These are phyloP conservation scores for Acyrthosiphon pisum DNA, from an alignment of 1,140 invertebrate species.

Conservation along the genomic window DNA sequence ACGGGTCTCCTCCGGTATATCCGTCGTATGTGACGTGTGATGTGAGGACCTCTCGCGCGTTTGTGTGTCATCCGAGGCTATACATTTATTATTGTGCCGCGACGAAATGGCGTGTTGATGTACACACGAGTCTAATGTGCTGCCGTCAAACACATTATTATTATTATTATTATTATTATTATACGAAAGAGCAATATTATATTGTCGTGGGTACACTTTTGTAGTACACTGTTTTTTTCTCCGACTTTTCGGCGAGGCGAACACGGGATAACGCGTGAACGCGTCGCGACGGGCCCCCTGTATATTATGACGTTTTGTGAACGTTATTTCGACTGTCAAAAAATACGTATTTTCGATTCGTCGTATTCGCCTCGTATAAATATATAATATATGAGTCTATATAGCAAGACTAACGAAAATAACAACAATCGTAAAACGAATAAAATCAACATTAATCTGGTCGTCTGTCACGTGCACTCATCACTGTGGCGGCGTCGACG, in stretches of 20 bases:
- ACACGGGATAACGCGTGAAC: background rate
- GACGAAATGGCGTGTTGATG: background rate
- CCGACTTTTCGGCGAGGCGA: background rate
- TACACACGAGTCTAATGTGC: background rate
- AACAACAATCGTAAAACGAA: slow-evolving; percentile 4
- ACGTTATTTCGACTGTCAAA: background rate
- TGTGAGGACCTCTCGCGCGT: background rate
- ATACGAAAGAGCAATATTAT: background rate
- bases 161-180: background rate
- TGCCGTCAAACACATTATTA: background rate
- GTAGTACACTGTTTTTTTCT: background rate
- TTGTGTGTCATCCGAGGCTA: background rate
- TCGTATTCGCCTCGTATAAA: background rate
- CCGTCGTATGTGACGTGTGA: background rate
- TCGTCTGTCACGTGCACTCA: slow-evolving; percentile 26
- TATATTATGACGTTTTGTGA: background rate
- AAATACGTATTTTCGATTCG: background rate
- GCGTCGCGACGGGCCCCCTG: background rate
- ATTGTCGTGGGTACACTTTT: background rate
- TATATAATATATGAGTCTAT: background rate
- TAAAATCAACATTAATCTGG: slow-evolving; percentile 45
- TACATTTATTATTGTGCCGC: too few species aligned
- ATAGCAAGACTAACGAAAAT: background rate
- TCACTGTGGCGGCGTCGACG: background rate
- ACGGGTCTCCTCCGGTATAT: background rate